Conservation (phyloP, 2,888 invertebrate species). For the Listrodromus nycthemerus region DNA sequence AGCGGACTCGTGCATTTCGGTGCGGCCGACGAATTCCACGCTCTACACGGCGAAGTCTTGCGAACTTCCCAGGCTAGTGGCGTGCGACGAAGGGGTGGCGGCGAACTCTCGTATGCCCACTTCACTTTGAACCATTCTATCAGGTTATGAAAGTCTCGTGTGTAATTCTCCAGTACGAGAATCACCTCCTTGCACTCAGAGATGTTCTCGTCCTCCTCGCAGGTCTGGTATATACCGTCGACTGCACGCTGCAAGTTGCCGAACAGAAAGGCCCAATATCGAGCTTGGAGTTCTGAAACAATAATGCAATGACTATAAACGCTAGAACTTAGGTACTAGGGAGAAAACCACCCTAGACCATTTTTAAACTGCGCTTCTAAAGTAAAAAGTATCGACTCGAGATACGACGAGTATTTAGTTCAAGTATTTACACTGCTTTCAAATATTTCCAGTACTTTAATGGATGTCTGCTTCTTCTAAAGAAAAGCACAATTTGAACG, state of each 20-base stretch:
- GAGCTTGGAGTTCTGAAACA: slow-evolving; percentile 90
- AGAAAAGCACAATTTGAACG: no score
- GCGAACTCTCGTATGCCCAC: slow-evolving; percentile 96
- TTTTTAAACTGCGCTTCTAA: no score
- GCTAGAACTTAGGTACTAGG: no score
- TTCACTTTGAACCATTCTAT: slow-evolving; percentile 97
- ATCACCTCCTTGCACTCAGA: slow-evolving; percentile 98
- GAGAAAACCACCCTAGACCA: no score
- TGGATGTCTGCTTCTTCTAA: no score
- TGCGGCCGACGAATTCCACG: slow-evolving; percentile 77
- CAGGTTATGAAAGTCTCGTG: slow-evolving; percentile 96
- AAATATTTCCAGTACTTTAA: no score
- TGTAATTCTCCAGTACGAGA: slow-evolving; percentile 96
- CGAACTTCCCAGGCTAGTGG: slow-evolving; percentile 98
- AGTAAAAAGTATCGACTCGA: no score
- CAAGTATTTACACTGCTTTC: no score
- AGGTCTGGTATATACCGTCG: slow-evolving; percentile 98
- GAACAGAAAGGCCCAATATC: slow-evolving; percentile 98
- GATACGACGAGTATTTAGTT: no score
- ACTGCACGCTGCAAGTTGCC: slow-evolving; percentile 97
- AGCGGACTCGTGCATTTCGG: slow-evolving; percentile 84
- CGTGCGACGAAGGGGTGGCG: slow-evolving; percentile 92
- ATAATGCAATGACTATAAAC: background rate
- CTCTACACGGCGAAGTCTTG: slow-evolving; percentile 88
- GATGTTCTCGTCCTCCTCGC: slow-evolving; percentile 96